Evolutionary conservation across 2,113 vertebrate species (phyloP), one percentile per base, ranked within the genome.

Genomic region (Oncorhynchus mykiss): DNA sequence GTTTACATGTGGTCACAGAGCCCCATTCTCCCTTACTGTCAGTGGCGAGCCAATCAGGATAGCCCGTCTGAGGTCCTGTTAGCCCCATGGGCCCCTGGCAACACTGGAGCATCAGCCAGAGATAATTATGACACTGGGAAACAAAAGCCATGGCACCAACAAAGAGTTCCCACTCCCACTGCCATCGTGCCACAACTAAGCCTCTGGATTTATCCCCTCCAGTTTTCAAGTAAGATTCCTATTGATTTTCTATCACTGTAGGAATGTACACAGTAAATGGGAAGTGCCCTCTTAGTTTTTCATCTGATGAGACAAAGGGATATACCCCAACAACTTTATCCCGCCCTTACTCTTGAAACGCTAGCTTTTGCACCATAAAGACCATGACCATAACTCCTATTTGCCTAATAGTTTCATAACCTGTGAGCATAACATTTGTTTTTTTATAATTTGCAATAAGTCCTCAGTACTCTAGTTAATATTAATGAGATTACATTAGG

Each of bases 161-260:
- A 13, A 39, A 45, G 27, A 22, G 66, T 16, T 65, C 25, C 25
- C 27, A 34, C 67, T 18, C 9, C 31, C 14, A 54, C 67, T 22
- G 59, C 13, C 39, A 48, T 31, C 22, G 57, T 54, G 67, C 67
- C 71, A 62, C 72, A 81, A 48, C 78, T 14, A 3, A 16, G 73
- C 79, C 67, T 81, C 75, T 74, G 80, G 79, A 87, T 89, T 87
- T 84, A 86, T 82, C 78, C 82, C 76, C 73, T 25, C 70, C 31
- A 62, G 79, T 83, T 80, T 62, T 81, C 87, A 82, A 79, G 84
- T 81, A 85, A 85, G 83, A 87, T 86, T 83, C 80, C 72, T 84
- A 93, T 93, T 89, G 88, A 92, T 92, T 91, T 91, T 57, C 83
- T 77, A 82, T 91, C 87, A 86, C 80, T 5, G 31, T 70, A 70